These are phyloP conservation scores for Epinephelus fuscoguttatus DNA, from an alignment of 2,113 vertebrate species.

Conservation along the genomic window DNA sequence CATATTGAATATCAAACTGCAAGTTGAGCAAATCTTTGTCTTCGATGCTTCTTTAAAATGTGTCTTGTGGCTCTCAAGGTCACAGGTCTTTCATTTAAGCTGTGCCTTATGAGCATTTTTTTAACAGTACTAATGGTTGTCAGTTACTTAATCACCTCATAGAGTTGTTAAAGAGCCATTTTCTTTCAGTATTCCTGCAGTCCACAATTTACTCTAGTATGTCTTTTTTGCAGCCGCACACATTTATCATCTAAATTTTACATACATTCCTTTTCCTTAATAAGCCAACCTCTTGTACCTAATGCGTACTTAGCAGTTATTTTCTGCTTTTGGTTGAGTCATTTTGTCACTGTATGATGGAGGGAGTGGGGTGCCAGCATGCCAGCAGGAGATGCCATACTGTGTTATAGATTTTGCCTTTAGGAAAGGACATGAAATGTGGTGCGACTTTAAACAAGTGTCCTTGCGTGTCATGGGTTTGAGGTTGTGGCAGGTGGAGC, in stretches of 20 bases:
- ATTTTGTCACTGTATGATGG: slow-evolving; percentile 42
- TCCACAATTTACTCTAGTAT: neutral
- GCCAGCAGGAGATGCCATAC: slow-evolving; percentile 47
- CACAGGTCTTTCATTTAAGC: neutral
- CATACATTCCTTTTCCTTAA: neutral
- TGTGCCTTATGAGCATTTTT: neutral
- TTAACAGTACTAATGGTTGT: neutral
- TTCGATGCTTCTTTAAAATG: slow-evolving; percentile 7
- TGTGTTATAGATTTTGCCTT: slow-evolving; percentile 37
- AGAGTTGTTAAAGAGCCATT: neutral
- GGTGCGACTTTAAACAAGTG: slow-evolving; percentile 29
- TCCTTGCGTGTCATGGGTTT: slow-evolving; percentile 40
- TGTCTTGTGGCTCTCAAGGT: neutral
- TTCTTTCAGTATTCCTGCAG: neutral
- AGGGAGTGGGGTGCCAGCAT: slow-evolving; percentile 24
- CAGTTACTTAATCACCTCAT: neutral
- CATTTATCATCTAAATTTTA: neutral
- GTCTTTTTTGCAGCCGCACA: neutral
- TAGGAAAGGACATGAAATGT: slow-evolving; percentile 28
- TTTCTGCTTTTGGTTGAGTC: slow-evolving; percentile 6
- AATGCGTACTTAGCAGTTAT: neutral
- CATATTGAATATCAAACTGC: neutral
- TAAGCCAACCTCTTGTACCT: neutral
- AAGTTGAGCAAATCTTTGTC: neutral
- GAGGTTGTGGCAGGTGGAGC: slow-evolving; percentile 38